Conservation (phyloP, 2,797 vertebrate genomes). For the Miichthys miiuy region DNA sequence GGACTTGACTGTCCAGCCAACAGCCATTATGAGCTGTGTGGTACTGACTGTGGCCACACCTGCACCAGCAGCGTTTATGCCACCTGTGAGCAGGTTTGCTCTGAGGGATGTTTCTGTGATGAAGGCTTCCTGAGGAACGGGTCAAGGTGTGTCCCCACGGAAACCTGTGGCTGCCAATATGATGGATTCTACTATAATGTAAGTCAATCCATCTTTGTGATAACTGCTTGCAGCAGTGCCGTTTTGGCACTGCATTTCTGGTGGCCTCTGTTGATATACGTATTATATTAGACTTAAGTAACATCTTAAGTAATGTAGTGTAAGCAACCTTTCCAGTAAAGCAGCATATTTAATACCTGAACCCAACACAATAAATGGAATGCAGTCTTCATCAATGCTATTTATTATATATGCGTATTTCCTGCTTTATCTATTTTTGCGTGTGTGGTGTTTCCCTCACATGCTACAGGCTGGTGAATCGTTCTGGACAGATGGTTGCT, state of each 20-base stretch:
- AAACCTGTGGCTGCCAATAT: conserved; percentile 76
- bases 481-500: no score
- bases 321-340: no score
- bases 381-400: no score
- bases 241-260: no score
- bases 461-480: conserved; percentile 61
- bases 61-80: conserved; percentile 70
- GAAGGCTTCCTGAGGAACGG: conserved; percentile 74
- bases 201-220: not conserved
- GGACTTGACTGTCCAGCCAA: conserved; percentile 69
- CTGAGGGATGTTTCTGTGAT: conserved; percentile 83
- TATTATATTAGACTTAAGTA: no score
- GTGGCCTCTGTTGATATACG: no score
- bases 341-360: no score
- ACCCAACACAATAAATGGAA: no score
- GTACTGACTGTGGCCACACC: conserved; percentile 76
- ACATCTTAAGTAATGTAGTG: no score
- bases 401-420: not conserved
- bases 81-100: conserved; percentile 70
- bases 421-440: not conserved
- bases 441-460: not conserved
- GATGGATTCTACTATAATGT: conserved; percentile 78
- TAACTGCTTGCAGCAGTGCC: no score
- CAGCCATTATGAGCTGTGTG: conserved; percentile 84
- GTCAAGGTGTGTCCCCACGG: conserved; percentile 69